phyloP scores from a whole-genome alignment of 2,113 vertebrate genomes.

The Salminus brasiliensis region DNA sequence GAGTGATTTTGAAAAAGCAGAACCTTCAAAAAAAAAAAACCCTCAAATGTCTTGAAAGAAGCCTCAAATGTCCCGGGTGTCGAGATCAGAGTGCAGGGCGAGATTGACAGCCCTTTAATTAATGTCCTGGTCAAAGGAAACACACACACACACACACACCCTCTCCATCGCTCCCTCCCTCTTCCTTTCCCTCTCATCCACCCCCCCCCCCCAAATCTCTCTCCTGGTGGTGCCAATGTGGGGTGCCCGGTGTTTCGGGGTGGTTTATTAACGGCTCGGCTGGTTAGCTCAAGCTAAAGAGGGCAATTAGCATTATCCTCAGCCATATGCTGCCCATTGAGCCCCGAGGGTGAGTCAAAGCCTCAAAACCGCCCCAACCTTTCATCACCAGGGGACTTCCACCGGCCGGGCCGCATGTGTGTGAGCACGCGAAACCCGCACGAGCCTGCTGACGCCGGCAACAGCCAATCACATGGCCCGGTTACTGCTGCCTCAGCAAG shows the following conservation, averaged over 20 bases:
- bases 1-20: not conserved
- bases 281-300: conserved; percentile 77
- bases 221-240: conserved; percentile 40
- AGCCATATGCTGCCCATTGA: conserved; percentile 83
- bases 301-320: conserved; percentile 81
- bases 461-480: conserved; percentile 61
- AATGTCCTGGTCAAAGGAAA: conserved; percentile 72
- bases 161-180: conserved; percentile 19
- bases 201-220: conserved; percentile 15
- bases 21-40: too few relatives aligned
- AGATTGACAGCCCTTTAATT: conserved; percentile 77
- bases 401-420: conserved; percentile 62
- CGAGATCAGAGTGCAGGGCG: conserved; percentile 15
- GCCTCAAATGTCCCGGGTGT: not conserved
- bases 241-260: conserved; percentile 62
- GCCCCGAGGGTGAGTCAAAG: conserved; percentile 67
- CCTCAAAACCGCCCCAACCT: conserved; percentile 71
- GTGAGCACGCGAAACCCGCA: conserved; percentile 35
- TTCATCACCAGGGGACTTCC: conserved; percentile 75
- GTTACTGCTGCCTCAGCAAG: conserved; percentile 67
- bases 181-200: conserved; percentile 14
- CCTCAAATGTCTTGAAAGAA: too few relatives aligned
- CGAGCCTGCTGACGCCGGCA: conserved; percentile 52
- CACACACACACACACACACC: conserved; percentile 36
- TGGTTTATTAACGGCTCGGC: conserved; percentile 78